phyloP scores from a whole-genome alignment of 2,113 vertebrate species.

The Myanophis thanlyinensis region DNA sequence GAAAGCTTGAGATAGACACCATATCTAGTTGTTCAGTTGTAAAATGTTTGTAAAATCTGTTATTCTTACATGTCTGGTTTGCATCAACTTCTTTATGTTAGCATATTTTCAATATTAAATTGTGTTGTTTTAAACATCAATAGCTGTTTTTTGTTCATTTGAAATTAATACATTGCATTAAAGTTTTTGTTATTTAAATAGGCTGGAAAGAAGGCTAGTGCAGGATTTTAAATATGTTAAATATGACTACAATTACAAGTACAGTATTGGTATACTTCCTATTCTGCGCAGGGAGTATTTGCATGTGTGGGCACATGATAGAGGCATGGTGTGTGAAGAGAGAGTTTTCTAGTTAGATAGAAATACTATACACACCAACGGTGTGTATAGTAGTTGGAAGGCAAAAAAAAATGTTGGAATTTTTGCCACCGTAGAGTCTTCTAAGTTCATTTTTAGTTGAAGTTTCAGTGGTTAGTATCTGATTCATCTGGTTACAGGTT shows the following conservation, averaged over 20 bases:
- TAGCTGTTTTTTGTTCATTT: not conserved
- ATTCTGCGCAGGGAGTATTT: not conserved
- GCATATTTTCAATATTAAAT: not conserved
- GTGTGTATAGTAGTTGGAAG: not conserved
- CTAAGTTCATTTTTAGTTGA: not conserved
- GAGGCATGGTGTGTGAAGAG: not conserved
- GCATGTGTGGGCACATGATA: not conserved
- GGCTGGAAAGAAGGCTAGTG: not conserved
- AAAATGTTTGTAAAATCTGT: not conserved
- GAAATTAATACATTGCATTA: not conserved
- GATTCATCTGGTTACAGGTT: not conserved
- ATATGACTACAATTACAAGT: not conserved
- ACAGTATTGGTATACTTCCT: not conserved
- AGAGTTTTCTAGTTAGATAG: not conserved
- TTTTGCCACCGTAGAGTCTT: not conserved
- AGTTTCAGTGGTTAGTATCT: not conserved
- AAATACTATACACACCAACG: no score
- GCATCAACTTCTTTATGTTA: not conserved
- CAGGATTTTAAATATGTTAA: not conserved
- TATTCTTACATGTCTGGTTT: not conserved
- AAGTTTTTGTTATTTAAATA: not conserved
- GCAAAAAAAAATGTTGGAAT: not conserved
- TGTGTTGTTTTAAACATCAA: not conserved
- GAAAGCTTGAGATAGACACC: not conserved
- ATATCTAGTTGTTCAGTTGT: not conserved